Percentiles rank a stretch among this genome's conserved stretches.
Conservation (phyloP, 2,113 vertebrate species). For the Pica pica region DNA sequence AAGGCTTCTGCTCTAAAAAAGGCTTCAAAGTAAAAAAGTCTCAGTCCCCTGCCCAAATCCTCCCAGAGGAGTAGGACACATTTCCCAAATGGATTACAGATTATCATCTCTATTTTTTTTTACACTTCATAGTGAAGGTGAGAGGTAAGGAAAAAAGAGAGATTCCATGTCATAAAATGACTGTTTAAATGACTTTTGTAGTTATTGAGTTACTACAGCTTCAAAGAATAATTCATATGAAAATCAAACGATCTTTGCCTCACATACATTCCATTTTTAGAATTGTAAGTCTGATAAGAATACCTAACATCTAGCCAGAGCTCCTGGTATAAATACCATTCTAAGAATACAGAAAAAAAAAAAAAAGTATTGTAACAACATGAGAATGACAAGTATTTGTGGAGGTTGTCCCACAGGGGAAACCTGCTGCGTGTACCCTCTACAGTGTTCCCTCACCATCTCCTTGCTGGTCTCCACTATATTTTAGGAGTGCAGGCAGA, state of each 20-base stretch:
- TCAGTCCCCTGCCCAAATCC: neutral
- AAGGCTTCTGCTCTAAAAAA: neutral
- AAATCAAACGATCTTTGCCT: neutral
- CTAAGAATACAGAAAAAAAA: neutral
- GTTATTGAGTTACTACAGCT: neutral
- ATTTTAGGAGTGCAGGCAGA: neutral
- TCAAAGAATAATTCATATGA: neutral
- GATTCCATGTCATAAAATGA: neutral
- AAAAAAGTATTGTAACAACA: neutral
- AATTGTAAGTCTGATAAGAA: neutral
- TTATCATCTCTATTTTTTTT: neutral
- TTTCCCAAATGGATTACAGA: neutral
- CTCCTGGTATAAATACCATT: neutral
- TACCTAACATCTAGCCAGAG: neutral
- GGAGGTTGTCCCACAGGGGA: neutral
- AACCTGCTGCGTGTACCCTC: neutral
- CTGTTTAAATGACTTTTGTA: neutral
- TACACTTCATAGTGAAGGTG: neutral
- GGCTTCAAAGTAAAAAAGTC: neutral
- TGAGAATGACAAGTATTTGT: neutral
- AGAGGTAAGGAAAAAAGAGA: neutral
- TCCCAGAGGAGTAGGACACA: neutral
- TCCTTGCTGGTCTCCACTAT: neutral
- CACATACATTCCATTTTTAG: neutral
- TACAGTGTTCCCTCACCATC: rapidly evolving